Evolutionary conservation across 1,140 invertebrate species (phyloP), one percentile per base, ranked within the genome.

Genomic region (Rhynchophorus ferrugineus): DNA sequence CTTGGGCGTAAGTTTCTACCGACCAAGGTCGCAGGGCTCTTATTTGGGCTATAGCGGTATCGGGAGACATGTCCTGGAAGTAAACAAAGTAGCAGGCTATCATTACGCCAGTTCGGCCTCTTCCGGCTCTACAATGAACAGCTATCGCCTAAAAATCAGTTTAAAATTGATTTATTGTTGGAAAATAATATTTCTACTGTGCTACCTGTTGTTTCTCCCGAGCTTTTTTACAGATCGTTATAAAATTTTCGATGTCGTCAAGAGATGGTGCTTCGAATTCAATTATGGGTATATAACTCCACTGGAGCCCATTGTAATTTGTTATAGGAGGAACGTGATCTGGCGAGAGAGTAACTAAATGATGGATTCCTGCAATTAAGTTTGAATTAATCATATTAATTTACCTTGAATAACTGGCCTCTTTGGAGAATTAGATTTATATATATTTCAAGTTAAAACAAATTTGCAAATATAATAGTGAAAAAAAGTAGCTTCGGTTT

Each of bases 21-120:
- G 83, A 83, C 43, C 79, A 78, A 8, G 83, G 80, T 60, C 83
- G 69, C 53, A 74, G 66, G 11, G 79, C 64, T 41, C 83, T 70
- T 1, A 84, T 62, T 9, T 77, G 76, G 17, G 71, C 73, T 1
- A 85, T 75, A n/a, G 84, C 84, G 38, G 72, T 61, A 57, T 79
- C 76, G 0, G 82, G 78, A 8, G 75, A 66, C 68, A 79, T 68
- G 39, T 75, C 70, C 39, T 76, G 69, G 58, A 79, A 82, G 55
- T 75, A 73, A 3, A 84, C 77, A 24, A 85, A 69, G 62, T 83
- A 85, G 66, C 83, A 84, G 1, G 83, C 82, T 8, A 79, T 73
- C 77, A 86, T 79, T 1, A 79, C 79, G 18, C 83, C 83, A 0
- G 83, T 84, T 34, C 83, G 66, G 6, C 83, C 83, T 34, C 77